phyloP scores from a whole-genome alignment of 2,797 vertebrate species.

The Periparus ater region DNA sequence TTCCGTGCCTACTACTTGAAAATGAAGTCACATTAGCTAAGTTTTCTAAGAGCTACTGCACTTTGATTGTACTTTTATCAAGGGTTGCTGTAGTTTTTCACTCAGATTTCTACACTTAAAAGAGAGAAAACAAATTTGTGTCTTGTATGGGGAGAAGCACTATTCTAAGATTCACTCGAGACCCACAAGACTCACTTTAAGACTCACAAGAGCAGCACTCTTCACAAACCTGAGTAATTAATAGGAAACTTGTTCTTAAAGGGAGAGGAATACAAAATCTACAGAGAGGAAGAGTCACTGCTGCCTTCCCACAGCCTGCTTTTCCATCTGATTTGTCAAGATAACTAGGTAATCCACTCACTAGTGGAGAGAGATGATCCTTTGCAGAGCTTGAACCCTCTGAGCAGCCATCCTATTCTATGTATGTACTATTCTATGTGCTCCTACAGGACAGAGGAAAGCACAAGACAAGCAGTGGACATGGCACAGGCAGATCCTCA shows the following conservation, averaged over 20 bases:
- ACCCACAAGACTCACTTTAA: neutral
- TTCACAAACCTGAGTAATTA: neutral
- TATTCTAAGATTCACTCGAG: neutral
- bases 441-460: neutral
- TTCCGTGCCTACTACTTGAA: neutral
- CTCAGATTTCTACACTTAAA: neutral
- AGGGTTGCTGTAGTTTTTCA: neutral
- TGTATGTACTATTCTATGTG: neutral
- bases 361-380: neutral
- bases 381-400: neutral
- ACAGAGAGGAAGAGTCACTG: neutral
- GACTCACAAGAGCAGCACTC: neutral
- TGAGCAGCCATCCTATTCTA: neutral
- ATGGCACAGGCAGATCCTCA: neutral
- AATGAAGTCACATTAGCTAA: neutral
- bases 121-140: neutral
- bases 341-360: neutral
- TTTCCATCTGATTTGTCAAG: neutral
- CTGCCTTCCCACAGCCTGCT: neutral
- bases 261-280: neutral
- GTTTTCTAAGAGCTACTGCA: neutral
- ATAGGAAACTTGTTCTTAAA: neutral
- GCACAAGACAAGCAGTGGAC: neutral
- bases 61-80: neutral
- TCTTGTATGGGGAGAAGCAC: neutral